These are phyloP conservation scores for Pocillopora damicornis DNA, from an alignment of 64 coral and sea anemone species.

Conservation along the genomic window DNA sequence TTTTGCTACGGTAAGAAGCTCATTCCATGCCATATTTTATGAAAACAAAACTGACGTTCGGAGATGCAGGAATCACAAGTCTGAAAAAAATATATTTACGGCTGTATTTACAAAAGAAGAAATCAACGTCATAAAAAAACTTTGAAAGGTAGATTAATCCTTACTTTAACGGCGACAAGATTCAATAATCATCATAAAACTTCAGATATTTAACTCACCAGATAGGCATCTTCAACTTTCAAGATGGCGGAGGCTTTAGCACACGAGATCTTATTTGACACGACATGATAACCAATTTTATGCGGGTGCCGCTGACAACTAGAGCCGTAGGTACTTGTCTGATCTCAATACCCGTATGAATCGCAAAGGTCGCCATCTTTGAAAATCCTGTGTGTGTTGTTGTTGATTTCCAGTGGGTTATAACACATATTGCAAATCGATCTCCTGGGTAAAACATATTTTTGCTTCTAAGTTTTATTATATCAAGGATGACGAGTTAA, in stretches of 20 bases:
- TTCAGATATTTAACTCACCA: not conserved
- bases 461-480: not conserved
- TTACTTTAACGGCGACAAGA: too few species aligned
- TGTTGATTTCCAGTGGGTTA: not conserved
- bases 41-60: too few species aligned
- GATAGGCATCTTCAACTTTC: not conserved
- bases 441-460: not conserved
- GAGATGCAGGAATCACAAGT: too few species aligned
- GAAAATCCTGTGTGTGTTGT: not conserved
- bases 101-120: too few species aligned
- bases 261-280: too few species aligned
- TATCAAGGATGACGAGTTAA: not conserved
- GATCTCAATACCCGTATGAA: conserved; percentile 3
- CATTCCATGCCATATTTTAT: not conserved
- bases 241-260: not conserved
- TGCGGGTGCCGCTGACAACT: not conserved
- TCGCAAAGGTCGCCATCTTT: conserved; percentile 5
- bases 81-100: too few species aligned
- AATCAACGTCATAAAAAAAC: too few species aligned
- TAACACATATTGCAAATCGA: not conserved
- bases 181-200: not conserved
- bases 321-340: not conserved
- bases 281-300: too few species aligned
- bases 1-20: not conserved
- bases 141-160: too few species aligned